Base-by-base conservation (phyloP, 2,113 vertebrate genomes). In the Hepsetus odoe region DNA sequence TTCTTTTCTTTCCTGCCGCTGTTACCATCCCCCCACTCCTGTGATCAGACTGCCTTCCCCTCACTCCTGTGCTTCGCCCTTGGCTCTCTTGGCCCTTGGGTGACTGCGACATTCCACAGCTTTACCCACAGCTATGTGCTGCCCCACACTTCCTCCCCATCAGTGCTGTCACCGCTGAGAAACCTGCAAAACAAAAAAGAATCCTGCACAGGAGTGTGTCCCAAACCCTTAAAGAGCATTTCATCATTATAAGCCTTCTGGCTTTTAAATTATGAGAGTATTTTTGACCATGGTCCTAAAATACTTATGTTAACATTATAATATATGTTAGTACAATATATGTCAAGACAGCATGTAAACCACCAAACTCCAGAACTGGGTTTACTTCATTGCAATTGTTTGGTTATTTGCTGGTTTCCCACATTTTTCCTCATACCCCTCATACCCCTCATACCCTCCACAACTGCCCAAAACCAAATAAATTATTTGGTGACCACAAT, bases 101-200 rank as follows among this genome's bases (percentile, higher is more conserved):
- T 62, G 61, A 66, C 62, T 82, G 80, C 82, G 70, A 87, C 86
- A 90, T 91, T 90, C 90, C 85, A 84, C 79, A 82, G 77, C 78
- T 84, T 78, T 79, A 80, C 77, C 86, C 83, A 83, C 83, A 90
- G 85, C 87, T 87, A 76, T 22, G 35, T 79, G 83, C 84, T 87
- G 82, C 90, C 86, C 85, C 84, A 86, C 76, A 90, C 88, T 88
- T 89, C 88, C 89, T 90, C 87, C 83, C 35, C 75, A 64, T 64
- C 81, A 82, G 51, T 71, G 77, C 64, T 62, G 74, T 55, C 74
- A 76, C 77, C 62, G 28, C 77, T 35, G 61, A 77, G 82, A 72
- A 56, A n/a, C n/a, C n/a, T n/a, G n/a, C n/a, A n/a, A 46, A 42
- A 69, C 38, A 79, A 64, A 35, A 42, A 65, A 46, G 20, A 28